phyloP scores from a whole-genome alignment of 1,140 invertebrate genomes.

The Caenorhabditis brenneri region DNA sequence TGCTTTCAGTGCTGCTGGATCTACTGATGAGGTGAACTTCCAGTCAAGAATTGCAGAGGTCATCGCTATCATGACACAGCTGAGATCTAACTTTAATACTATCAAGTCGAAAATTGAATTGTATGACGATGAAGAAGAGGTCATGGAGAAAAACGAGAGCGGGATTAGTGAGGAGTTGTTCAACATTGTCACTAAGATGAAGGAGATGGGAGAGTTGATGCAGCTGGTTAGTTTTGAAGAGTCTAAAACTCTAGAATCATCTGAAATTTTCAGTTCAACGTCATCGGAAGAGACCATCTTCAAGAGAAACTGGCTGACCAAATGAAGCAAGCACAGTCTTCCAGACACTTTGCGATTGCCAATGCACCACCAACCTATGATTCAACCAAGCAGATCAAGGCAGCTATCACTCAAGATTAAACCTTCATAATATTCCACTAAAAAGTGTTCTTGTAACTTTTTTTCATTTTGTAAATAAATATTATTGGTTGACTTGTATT shows the following conservation, averaged over 20 bases:
- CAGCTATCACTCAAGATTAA: background rate
- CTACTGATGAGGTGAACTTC: background rate
- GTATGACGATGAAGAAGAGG: background rate
- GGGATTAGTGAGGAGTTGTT: background rate
- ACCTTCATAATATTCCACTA: too few relatives aligned
- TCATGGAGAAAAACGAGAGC: background rate
- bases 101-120: background rate
- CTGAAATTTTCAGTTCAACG: background rate
- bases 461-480: too few relatives aligned
- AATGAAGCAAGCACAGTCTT: background rate
- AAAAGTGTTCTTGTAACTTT: too few relatives aligned
- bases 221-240: background rate
- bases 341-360: background rate
- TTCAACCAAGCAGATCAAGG: background rate
- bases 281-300: background rate
- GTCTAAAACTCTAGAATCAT: too few relatives aligned
- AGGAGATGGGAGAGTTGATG: background rate
- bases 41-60: background rate
- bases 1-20: background rate
- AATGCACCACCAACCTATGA: background rate
- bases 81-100: background rate
- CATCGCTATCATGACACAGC: background rate
- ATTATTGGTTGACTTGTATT: too few relatives aligned
- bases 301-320: slow-evolving; percentile 7
- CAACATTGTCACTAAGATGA: background rate